A percentile compares a stretch with the other conserved stretches of the same genome.
Evolutionary conservation across 2,113 vertebrate species (phyloP).

Genomic region (Thamnophis sirtalis): DNA sequence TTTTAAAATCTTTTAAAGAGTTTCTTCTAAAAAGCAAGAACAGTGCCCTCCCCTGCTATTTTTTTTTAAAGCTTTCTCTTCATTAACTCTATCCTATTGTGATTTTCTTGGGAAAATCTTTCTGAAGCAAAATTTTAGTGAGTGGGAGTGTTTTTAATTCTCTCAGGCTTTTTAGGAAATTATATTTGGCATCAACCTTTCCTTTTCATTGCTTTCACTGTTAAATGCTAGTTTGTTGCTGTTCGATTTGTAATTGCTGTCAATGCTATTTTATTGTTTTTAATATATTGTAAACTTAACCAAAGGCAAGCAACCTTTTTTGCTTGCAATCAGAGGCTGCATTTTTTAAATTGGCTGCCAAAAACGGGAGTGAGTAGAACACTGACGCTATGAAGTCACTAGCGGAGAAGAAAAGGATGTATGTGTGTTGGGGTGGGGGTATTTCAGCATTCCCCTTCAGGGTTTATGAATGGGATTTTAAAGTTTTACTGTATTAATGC

Average conservation of each 20-base stretch:
- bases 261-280: not conserved
- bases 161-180: not conserved
- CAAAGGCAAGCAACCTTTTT: not conserved
- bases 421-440: not conserved
- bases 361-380: not conserved
- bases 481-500: not conserved
- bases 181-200: not conserved
- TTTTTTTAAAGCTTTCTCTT: not conserved
- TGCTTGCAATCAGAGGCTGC: not conserved
- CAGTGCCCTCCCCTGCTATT: not conserved
- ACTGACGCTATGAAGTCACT: not conserved
- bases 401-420: not conserved
- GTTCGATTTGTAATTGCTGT: not conserved
- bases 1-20: not conserved
- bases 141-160: not conserved
- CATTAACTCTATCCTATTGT: not conserved
- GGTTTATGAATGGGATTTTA: not conserved
- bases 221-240: not conserved
- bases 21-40: not conserved
- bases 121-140: not conserved
- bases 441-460: not conserved
- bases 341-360: not conserved
- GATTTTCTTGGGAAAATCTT: not conserved
- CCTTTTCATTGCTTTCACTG: not conserved
- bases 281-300: not conserved